Evolutionary conservation across 2,797 vertebrate genomes (phyloP), one percentile per base, ranked within the genome.

Genomic region (Salmo trutta): DNA sequence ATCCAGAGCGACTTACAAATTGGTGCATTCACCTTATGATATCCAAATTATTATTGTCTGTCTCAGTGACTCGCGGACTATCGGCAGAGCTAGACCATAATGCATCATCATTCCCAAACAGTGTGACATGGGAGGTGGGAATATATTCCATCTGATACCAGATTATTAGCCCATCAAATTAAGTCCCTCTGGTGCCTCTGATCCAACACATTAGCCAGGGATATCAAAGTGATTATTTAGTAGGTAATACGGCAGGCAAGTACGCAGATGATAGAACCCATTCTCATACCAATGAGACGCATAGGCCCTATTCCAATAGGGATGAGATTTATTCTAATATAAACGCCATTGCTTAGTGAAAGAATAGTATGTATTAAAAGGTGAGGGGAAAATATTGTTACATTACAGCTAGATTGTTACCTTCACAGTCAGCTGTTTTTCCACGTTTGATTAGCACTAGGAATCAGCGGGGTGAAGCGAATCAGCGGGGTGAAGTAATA

Each of bases 161-260:
- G 82, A 76, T 84, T 91, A 92, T 92, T 93, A 90, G 91, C 88
- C 91, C 88, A 90, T 83, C 87, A 82, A 88, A 84, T 84, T 84
- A 52, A 94, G 88, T 90, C 91, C 88, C 86, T 41, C 89, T 94
- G 78, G 85, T 92, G 87, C 90, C 89, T 91, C 71, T 75, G 91
- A 93, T 94, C 81, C 93, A 94, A 77, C 91, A 94, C 93, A 95
- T 94, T 95, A 94, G 92, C 86, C 93, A 92, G 86, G 77, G 73
- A 91, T 87, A 6, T 92, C 90, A 88, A 82, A 86, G 81, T 91
- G 87, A 91, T 89, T 91, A 89, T 84, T 86, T 85, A 86, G 87
- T 88, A 72, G 85, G 87, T 89, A 90, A 87, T 86, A 80, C 80
- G 69, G 74, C 36, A 41, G 6, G 36, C 67, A 72, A 69, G 77